A percentile compares a stretch with the other conserved stretches of the same genome.
Conservation (phyloP, 2,113 vertebrate genomes). For the Gymnocephalus cernua region DNA sequence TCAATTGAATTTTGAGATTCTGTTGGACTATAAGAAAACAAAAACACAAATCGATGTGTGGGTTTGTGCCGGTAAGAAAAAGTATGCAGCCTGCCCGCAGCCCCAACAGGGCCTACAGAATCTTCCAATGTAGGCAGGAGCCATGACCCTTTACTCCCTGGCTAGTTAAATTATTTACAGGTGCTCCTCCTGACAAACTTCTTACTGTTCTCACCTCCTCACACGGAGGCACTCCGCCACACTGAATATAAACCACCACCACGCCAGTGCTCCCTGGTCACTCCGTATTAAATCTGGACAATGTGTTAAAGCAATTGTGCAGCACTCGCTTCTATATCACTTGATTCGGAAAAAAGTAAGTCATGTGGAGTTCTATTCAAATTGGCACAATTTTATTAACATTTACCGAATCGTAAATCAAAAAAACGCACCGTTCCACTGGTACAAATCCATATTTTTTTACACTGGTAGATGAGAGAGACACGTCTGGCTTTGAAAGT, state of each 20-base stretch:
- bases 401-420: slow-evolving; percentile 19
- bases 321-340: neutral
- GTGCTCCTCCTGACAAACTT: slow-evolving; percentile 64
- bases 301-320: neutral
- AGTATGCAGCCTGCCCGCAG: slow-evolving; percentile 17
- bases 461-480: slow-evolving; percentile 47
- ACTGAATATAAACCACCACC: slow-evolving; percentile 61
- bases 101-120: slow-evolving; percentile 29
- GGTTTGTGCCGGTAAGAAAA: slow-evolving; percentile 5
- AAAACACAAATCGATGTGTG: slow-evolving; percentile 16
- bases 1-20: neutral
- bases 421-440: slow-evolving; percentile 4
- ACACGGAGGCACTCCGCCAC: slow-evolving; percentile 56
- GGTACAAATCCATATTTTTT: slow-evolving; percentile 40
- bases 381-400: slow-evolving; percentile 17
- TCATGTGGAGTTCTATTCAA: slow-evolving; percentile 16
- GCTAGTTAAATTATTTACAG: slow-evolving; percentile 79
- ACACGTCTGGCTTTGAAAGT: slow-evolving; percentile 44
- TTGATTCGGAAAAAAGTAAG: neutral
- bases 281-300: neutral
- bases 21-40: neutral
- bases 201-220: slow-evolving; percentile 68
- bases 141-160: slow-evolving; percentile 64
- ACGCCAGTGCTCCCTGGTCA: neutral
- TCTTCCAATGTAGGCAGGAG: slow-evolving; percentile 54